These are phyloP conservation scores for Trichechus manatus DNA, from an alignment of 2,113 vertebrate species.

Conservation along the genomic window DNA sequence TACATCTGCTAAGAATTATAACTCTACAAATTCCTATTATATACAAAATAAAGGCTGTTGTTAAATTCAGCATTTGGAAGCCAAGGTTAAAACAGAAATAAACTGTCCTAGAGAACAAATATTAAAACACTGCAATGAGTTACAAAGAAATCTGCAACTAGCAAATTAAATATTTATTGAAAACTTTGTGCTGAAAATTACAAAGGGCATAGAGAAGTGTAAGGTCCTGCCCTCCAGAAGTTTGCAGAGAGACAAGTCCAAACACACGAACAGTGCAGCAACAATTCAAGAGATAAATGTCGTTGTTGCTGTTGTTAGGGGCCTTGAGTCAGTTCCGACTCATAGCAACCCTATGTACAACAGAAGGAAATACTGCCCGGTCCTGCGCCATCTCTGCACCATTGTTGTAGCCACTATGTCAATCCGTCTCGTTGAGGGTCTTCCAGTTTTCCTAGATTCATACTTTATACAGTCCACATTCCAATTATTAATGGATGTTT, in stretches of 20 bases:
- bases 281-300: not conserved
- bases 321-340: no score
- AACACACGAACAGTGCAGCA: not conserved
- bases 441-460: no score
- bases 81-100: conserved; percentile 28
- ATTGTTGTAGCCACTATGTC: no score
- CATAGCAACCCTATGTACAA: no score
- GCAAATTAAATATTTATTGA: not conserved
- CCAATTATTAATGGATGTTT: no score
- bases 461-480: no score
- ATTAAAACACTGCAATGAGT: not conserved
- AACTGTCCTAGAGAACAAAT: not conserved
- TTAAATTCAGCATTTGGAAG: not conserved
- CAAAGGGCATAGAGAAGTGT: not conserved
- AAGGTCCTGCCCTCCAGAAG: not conserved
- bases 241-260: conserved; percentile 11
- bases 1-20: not conserved
- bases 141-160: not conserved
- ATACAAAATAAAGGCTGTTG: not conserved
- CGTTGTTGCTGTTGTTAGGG: no score
- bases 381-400: no score
- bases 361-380: no score
- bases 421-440: no score
- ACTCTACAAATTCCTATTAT: not conserved
- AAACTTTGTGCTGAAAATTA: not conserved